Evolutionary conservation across 2,113 vertebrate species (phyloP).

Genomic region (Piprites chloris): DNA sequence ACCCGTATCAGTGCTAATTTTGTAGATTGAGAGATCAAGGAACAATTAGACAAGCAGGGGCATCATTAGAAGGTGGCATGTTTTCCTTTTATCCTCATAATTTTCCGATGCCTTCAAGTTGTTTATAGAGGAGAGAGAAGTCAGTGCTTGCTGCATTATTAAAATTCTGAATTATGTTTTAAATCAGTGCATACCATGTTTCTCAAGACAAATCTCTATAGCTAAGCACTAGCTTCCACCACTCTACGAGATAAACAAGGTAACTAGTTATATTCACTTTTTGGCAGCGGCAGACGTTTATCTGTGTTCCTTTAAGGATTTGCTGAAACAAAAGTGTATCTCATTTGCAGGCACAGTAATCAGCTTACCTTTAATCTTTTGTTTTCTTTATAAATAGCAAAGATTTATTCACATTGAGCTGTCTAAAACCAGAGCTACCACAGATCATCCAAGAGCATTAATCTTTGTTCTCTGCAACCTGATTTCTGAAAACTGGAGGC

Average conservation of each 20-base stretch:
- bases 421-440: neutral
- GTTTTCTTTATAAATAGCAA: conserved; percentile 47
- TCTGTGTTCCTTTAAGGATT: conserved; percentile 4
- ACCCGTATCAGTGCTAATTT: conserved; percentile 29
- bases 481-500: conserved; percentile 19
- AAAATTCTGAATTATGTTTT: conserved; percentile 13
- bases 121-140: conserved; percentile 21
- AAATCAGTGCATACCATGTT: neutral
- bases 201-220: neutral
- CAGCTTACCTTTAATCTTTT: conserved; percentile 54
- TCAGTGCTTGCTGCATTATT: conserved; percentile 22
- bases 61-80: neutral
- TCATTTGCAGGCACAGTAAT: conserved; percentile 39
- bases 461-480: conserved; percentile 2
- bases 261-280: neutral
- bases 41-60: conserved; percentile 20
- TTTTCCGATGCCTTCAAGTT: neutral
- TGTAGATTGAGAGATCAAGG: neutral
- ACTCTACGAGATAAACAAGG: neutral
- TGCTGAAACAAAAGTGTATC: neutral
- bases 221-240: neutral
- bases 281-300: neutral
- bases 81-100: conserved; percentile 51
- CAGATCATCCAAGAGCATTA: conserved; percentile 19
- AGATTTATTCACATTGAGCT: conserved; percentile 27